Evolutionary conservation across 1,140 invertebrate genomes (phyloP), one percentile per base, ranked within the genome.

Genomic region (Holcopasites calliopsidis): DNA sequence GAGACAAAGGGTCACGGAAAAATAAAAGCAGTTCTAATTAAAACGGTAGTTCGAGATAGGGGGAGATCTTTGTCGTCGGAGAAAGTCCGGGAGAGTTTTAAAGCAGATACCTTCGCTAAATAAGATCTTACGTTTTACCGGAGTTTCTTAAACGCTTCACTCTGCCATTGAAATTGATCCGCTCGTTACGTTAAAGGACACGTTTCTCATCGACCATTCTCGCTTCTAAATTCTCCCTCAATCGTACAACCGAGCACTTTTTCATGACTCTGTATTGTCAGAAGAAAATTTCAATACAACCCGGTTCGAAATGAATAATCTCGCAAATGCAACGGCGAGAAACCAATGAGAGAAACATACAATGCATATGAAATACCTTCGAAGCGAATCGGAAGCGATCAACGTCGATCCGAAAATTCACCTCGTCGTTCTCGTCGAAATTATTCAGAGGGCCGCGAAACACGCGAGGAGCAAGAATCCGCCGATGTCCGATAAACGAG

Each of bases 11-110:
- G 38, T 60, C 77, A 73, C 62, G 84, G 78, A 65, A 79, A 84
- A 87, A 88, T 88, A 89, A 90, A 64, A 89, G 86, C 79, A 76
- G 77, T 86, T 84, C 82, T 91, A 90, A 91, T 91, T 91, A 89
- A 89, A n/a, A 89, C 83, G 86, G 85, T 80, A 52, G 70, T 76
- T 83, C 72, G 66, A 58, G 68, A 79, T 69, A 66, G 55, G 74
- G 74, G 70, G 54, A 55, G 77, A 82, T 79, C 79, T 82, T 84
- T 78, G 82, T 79, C 73, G 42, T 64, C 18, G 73, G 70, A 73
- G 73, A 57, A 66, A 80, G 70, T 65, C 61, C 65, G 21, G 26
- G 33, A 49, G 33, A 49, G 38, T 68, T 69, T 85, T 85, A 85
- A 85, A 85, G 84, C 77, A 16, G 83, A 85, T n/a, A 79, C 69